Percentiles rank a stretch among this genome's conserved stretches.
Evolutionary conservation across 2,113 vertebrate species (phyloP).

Genomic region (Noturus placidus): DNA sequence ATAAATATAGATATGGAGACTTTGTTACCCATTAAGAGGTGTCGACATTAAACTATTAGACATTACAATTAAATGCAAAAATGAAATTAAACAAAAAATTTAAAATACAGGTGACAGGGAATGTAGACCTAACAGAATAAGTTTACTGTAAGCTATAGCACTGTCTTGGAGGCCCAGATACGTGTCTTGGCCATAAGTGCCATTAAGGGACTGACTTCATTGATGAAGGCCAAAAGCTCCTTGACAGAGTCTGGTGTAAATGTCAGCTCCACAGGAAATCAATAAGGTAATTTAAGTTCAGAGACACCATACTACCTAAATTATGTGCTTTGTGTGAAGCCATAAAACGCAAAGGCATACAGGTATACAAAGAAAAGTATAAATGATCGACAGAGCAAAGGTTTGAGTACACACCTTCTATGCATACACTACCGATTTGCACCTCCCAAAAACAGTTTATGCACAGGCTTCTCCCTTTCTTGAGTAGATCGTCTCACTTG

Average conservation of each 20-base stretch:
- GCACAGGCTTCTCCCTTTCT: not conserved
- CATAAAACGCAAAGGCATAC: not conserved
- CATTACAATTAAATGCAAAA: too few species aligned
- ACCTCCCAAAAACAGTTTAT: not conserved
- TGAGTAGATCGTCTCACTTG: not conserved
- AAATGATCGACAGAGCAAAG: not conserved
- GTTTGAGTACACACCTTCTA: not conserved
- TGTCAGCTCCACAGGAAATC: constrained; percentile 52
- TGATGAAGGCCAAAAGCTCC: constrained; percentile 48
- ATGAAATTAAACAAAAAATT: not conserved
- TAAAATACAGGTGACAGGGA: not conserved
- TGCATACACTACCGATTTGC: not conserved
- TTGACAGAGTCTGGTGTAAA: constrained; percentile 54
- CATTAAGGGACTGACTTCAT: constrained; percentile 48
- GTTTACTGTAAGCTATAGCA: not conserved
- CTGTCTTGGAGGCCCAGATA: constrained; percentile 15
- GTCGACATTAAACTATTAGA: not conserved
- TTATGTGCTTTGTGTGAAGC: constrained; percentile 17
- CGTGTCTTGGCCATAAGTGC: constrained; percentile 28
- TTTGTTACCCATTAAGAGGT: not conserved
- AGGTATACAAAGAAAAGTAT: not conserved
- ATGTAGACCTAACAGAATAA: not conserved
- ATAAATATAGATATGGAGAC: not conserved
- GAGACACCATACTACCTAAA: constrained; percentile 1
- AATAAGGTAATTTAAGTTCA: constrained; percentile 46